A percentile compares a stretch with the other conserved stretches of the same genome.
Conservation (phyloP, 2,888 invertebrate species). For the Nephrocerus scutellatus region DNA sequence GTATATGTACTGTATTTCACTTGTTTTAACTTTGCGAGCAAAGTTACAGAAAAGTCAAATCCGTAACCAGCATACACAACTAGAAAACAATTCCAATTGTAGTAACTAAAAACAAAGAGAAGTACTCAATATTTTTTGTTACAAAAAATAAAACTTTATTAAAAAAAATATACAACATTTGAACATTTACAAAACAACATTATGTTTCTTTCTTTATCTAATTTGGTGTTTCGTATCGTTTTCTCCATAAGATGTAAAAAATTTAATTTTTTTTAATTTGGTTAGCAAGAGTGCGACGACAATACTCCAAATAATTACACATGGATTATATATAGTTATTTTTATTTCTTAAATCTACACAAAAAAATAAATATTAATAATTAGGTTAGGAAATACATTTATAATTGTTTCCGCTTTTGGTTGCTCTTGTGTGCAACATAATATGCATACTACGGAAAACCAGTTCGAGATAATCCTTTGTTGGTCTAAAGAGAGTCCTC, state of each 20-base stretch:
- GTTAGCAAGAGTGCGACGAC: no score
- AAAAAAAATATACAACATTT: slow-evolving; percentile 16
- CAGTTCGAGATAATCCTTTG: neutral
- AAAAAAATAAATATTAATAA: neutral
- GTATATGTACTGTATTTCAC: no score
- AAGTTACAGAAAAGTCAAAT: no score
- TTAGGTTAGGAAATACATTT: neutral
- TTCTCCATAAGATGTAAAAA: no score
- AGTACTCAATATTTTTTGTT: slow-evolving; percentile 16
- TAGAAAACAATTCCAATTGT: no score
- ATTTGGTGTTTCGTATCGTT: slow-evolving; percentile 6
- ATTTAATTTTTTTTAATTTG: no score
- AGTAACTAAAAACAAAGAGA: no score
- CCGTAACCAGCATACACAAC: no score
- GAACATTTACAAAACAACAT: neutral
- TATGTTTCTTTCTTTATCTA: neutral
- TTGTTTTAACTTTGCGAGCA: no score
- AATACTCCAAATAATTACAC: no score
- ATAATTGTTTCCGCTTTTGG: neutral
- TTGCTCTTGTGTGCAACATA: neutral
- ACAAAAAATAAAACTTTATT: slow-evolving; percentile 14
- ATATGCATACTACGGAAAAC: neutral
- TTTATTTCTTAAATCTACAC: neutral
- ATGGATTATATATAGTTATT: no score
- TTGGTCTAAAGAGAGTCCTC: neutral